phyloP scores from a whole-genome alignment of 64 coral and sea anemone genomes.

The Stylophora pistillata region DNA sequence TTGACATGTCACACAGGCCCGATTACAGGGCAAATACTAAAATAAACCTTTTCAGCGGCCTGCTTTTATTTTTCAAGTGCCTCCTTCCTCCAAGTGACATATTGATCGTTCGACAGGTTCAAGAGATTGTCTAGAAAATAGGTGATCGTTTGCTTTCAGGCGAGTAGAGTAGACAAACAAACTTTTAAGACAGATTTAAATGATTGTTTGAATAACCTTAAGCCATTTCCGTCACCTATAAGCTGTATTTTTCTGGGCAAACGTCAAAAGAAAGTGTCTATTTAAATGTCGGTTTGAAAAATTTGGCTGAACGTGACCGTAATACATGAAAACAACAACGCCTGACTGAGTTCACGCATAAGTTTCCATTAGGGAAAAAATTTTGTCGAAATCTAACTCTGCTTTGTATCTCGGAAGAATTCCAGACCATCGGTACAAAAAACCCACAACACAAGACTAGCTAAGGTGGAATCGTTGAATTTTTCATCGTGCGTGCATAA shows the following conservation, averaged over 20 bases:
- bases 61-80: neutral
- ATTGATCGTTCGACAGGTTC: neutral
- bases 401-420: no score
- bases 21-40: no score
- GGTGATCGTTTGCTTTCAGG: neutral
- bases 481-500: no score
- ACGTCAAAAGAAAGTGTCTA: neutral
- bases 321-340: no score
- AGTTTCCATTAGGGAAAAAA: no score
- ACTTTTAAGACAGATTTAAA: neutral
- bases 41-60: no score
- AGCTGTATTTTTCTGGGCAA: neutral
- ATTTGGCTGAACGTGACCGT: neutral
- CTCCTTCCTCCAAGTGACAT: neutral
- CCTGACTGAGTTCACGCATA: no score
- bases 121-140: neutral
- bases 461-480: no score
- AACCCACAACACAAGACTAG: no score
- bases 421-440: no score
- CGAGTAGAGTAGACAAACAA: neutral
- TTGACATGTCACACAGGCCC: no score
- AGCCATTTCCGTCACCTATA: neutral
- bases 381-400: no score
- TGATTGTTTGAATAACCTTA: neutral
- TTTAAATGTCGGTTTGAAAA: neutral